Base-by-base conservation (phyloP, 2,888 invertebrate species). In the Microctonus aethiopoides region DNA sequence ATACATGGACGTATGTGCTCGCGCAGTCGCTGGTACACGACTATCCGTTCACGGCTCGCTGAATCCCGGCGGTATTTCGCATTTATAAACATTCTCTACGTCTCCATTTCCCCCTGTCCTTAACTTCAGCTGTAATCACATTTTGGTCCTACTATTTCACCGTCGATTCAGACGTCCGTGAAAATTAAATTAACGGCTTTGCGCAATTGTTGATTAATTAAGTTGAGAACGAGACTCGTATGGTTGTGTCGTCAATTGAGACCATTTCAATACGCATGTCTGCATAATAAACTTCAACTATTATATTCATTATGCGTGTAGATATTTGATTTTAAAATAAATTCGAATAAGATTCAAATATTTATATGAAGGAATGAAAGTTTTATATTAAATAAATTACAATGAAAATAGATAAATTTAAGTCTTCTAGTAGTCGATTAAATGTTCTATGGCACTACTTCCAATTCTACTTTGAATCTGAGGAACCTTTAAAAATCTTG, bases 1-100 rank as follows among this genome's bases (percentile, higher is more conserved):
- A 39, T 39, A 39, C n/a, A 39, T n/a, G 16, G 7, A 16, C 46
- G 46, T 46, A 16, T 46, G 20, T 41, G 16, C 51, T 20, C 63
- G 67, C 51, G 51, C 34, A 67, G 51, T 32, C 60, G 59, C 59
- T 34, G 22, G 60, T 46, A 46, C 60, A 46, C 67, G 60, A 67
- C 60, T 60, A 67, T 67, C 34, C 52, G 60, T 60, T 67, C 51
- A 67, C 51, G 60, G 51, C 60, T 60, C 67, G 51, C 41, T 60
- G 67, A 67, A 60, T 67, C 67, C 67, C 67, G 36, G 24, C 24
- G 67, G 67, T 67, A 60, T 60, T 67, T 60, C 60, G 60, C 67
- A 67, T 67, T 67, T 67, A 67, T 67, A 67, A 67, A 67, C 52
- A 67, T 67, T 67, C 52, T 67, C 52, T 16, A 51, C 46, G 51